Conservation (phyloP, 2,888 invertebrate genomes). For the Campoletis raptor region DNA sequence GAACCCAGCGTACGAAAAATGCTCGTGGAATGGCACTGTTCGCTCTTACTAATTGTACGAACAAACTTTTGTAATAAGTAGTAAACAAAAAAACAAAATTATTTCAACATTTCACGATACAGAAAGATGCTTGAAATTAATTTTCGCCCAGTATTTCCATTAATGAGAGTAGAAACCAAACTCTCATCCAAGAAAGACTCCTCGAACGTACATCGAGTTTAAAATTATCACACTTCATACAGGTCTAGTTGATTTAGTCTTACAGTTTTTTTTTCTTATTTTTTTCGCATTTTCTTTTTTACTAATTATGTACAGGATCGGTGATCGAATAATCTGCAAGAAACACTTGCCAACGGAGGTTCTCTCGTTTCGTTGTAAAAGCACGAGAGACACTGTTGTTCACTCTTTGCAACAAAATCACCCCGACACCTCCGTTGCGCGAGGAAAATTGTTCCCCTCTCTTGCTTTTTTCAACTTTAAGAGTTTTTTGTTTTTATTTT, state of each 20-base stretch:
- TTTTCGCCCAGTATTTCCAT: conserved; percentile 1
- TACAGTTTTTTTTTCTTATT: conserved; percentile 64
- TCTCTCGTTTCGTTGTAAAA: conserved; percentile 62
- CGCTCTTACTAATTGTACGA: conserved; percentile 40
- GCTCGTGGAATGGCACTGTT: conserved; percentile 76
- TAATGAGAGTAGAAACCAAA: conserved; percentile 10
- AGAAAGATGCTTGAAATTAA: conserved; percentile 22
- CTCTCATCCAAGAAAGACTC: conserved; percentile 35
- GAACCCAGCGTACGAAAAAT: conserved; percentile 67
- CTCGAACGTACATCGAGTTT: conserved; percentile 78
- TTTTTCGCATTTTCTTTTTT: conserved; percentile 37
- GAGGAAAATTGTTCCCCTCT: conserved; percentile 43
- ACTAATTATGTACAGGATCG: conserved; percentile 70
- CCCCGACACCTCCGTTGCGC: conserved; percentile 24
- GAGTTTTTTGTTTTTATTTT: conserved; percentile 26
- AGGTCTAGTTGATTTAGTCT: conserved; percentile 76
- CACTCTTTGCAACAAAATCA: conserved; percentile 38
- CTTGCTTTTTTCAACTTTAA: conserved; percentile 40
- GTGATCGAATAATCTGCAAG: conserved; percentile 70
- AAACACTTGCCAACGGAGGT: conserved; percentile 55
- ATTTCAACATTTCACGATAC: conserved; percentile 6
- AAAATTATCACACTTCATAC: conserved; percentile 82
- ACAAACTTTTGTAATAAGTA: conserved; percentile 32
- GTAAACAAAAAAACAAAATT: conserved; percentile 25
- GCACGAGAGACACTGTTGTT: conserved; percentile 30